Evolutionary conservation across 2,797 vertebrate species (phyloP).

Genomic region (Zalophus californianus): DNA sequence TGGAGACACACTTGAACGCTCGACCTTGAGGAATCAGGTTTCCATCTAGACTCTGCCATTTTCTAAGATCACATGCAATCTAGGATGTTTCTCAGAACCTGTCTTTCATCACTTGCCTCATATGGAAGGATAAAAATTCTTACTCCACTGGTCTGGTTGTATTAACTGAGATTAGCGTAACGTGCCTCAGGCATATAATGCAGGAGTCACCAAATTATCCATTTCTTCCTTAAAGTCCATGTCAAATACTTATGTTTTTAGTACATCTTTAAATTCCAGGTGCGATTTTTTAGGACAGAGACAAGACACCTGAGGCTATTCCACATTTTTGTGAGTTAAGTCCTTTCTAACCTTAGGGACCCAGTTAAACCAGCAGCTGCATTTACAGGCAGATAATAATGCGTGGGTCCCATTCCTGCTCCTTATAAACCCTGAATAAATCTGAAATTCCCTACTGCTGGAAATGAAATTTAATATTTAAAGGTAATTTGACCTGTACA

Average conservation of each 20-base stretch:
- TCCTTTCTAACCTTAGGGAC: constrained; percentile 48
- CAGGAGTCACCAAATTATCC: neutral
- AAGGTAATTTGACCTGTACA: constrained; percentile 91
- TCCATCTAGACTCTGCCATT: neutral
- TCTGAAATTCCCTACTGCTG: constrained; percentile 84
- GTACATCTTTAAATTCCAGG: neutral
- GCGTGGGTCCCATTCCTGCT: constrained; percentile 74
- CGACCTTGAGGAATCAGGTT: neutral
- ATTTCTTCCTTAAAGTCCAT: constrained; percentile 3
- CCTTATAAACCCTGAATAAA: constrained; percentile 86
- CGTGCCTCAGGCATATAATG: accelerated
- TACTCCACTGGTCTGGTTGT: neutral
- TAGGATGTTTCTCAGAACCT: accelerated
- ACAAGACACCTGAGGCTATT: neutral
- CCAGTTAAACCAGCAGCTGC: constrained; percentile 69
- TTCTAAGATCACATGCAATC: neutral
- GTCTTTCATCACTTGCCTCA: neutral
- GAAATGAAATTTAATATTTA: constrained; percentile 92
- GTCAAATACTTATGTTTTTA: neutral
- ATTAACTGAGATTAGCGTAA: neutral
- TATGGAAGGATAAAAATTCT: neutral
- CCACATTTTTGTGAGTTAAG: constrained; percentile 33
- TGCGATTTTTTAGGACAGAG: neutral
- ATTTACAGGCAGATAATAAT: constrained; percentile 84
- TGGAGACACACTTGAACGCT: neutral